Conservation (phyloP, 2,888 invertebrate species). For the Phyllotreta striolata region DNA sequence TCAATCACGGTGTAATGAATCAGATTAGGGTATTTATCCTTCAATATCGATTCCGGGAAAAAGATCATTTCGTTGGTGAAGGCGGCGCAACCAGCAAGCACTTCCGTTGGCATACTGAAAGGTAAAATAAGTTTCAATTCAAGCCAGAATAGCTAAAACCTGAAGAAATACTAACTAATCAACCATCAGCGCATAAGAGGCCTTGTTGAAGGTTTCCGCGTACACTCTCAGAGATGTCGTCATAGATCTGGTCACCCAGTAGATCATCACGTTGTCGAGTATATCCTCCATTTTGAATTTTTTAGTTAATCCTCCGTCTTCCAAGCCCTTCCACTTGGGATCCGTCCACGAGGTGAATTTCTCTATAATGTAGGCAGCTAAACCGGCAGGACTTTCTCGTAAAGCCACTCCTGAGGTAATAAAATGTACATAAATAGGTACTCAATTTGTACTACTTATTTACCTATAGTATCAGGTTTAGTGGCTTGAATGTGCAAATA, state of each 20-base stretch:
- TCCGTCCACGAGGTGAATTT: conserved; percentile 85
- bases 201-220: conserved; percentile 66
- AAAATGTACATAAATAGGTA: background rate
- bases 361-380: conserved; percentile 90
- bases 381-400: conserved; percentile 80
- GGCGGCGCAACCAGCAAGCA: conserved; percentile 78
- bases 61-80: conserved; percentile 75
- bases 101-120: conserved; percentile 69
- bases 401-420: conserved; percentile 68
- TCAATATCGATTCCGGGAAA: conserved; percentile 62
- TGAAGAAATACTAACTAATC: conserved; percentile 16
- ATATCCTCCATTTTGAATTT: conserved; percentile 75
- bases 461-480: conserved; percentile 88
- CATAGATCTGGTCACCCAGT: conserved; percentile 79
- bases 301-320: conserved; percentile 73
- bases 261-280: conserved; percentile 83
- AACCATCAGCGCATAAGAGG: background rate
- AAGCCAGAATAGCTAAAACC: background rate
- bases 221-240: conserved; percentile 80
- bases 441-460: conserved; percentile 40
- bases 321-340: conserved; percentile 59
- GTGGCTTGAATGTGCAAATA: conserved; percentile 84
- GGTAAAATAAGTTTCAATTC: conserved; percentile 45
- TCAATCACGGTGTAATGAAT: conserved; percentile 57
- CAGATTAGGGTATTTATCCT: conserved; percentile 37